Conservation (phyloP, 2,888 invertebrate species). For the Meloe dianella region DNA sequence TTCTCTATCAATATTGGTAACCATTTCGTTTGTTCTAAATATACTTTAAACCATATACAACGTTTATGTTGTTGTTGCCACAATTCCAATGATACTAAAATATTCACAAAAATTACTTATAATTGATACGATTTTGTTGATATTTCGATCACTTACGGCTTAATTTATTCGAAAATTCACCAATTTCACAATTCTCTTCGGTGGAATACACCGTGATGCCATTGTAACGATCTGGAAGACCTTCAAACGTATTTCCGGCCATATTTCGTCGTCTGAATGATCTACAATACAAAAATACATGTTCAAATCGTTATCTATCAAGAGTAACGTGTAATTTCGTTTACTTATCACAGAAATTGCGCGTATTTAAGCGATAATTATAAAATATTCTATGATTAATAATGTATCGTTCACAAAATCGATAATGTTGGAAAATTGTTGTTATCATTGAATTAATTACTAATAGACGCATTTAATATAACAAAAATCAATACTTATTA, state of each 20-base stretch:
- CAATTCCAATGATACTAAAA: conserved; percentile 69
- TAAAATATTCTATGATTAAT: not conserved
- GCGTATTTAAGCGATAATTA: not conserved
- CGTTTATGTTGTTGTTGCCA: conserved; percentile 72
- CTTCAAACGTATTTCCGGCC: conserved; percentile 55
- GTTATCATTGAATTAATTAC: not conserved
- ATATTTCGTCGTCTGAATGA: not conserved
- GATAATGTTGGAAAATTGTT: not conserved
- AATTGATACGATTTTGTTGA: not conserved
- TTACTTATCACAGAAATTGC: conserved; percentile 2
- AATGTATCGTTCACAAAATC: conserved; percentile 1
- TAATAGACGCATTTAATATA: not conserved
- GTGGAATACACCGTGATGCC: conserved; percentile 76
- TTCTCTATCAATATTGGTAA: conserved; percentile 75
- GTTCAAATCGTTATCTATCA: not conserved
- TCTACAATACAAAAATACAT: not conserved
- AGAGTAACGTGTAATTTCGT: not conserved
- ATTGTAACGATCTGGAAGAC: conserved; percentile 69
- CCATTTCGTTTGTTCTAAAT: conserved; percentile 73
- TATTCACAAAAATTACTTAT: not conserved
- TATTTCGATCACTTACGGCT: too few species aligned
- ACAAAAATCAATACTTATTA: not conserved
- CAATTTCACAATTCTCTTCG: conserved; percentile 62
- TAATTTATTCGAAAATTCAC: conserved; percentile 63
- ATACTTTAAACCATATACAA: conserved; percentile 83